Evolutionary conservation across 2,888 invertebrate genomes (phyloP).

Genomic region (Drosophila limbata): DNA sequence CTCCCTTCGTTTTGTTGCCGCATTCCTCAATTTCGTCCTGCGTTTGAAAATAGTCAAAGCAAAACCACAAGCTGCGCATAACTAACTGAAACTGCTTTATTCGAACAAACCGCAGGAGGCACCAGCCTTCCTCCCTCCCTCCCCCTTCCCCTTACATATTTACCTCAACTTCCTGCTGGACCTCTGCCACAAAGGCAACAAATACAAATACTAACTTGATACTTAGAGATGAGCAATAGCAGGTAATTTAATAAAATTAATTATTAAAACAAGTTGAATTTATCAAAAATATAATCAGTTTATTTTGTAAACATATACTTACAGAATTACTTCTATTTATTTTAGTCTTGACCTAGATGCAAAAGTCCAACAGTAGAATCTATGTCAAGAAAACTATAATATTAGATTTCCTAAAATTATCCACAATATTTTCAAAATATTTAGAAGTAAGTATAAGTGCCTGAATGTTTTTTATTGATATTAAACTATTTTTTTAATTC

Average conservation of each 20-base stretch:
- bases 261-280: not conserved
- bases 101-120: conserved; percentile 68
- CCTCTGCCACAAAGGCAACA: conserved; percentile 23
- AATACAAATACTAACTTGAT: conserved; percentile 19
- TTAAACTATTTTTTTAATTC: not conserved
- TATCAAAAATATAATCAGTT: not conserved
- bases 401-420: too few relatives aligned
- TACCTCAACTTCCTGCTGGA: not conserved
- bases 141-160: not conserved
- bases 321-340: too few relatives aligned
- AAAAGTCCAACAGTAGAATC: too few relatives aligned
- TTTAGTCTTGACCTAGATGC: too few relatives aligned
- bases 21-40: conserved; percentile 33
- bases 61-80: conserved; percentile 80
- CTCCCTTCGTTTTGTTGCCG: not conserved
- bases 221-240: conserved; percentile 23
- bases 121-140: not conserved
- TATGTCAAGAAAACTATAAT: too few relatives aligned
- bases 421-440: too few relatives aligned
- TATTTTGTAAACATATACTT: not conserved
- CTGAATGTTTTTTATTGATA: too few relatives aligned
- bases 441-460: too few relatives aligned
- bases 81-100: conserved; percentile 80
- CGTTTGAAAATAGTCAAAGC: conserved; percentile 71
- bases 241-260: not conserved